phyloP scores from a whole-genome alignment of 1,140 invertebrate genomes.

The Orchestia grillus region DNA sequence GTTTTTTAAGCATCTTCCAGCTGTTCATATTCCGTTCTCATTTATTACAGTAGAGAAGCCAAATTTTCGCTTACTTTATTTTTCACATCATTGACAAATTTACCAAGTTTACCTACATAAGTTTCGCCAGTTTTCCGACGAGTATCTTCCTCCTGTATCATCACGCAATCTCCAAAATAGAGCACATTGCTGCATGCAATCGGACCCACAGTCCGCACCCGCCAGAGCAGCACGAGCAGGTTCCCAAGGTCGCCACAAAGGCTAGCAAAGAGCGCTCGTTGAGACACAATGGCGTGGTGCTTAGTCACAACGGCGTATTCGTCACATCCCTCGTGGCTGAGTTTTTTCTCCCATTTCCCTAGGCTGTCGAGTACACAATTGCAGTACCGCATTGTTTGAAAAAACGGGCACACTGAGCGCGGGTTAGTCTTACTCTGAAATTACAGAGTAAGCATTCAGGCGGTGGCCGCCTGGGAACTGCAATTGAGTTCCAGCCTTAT shows the following conservation, averaged over 20 bases:
- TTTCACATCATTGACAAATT: no score
- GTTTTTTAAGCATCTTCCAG: no score
- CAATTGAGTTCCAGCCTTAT: background rate
- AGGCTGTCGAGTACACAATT: background rate
- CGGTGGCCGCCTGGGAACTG: background rate
- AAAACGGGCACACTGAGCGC: background rate
- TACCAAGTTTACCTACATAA: no score
- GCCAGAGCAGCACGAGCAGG: background rate
- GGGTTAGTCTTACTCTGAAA: background rate
- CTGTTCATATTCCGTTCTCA: no score
- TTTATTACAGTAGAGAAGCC: no score
- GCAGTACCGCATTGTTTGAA: background rate
- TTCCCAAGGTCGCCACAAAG: background rate
- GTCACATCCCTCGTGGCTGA: background rate
- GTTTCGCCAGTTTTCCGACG: background rate
- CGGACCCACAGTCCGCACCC: background rate
- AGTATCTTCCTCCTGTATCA: background rate
- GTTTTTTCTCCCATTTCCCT: background rate
- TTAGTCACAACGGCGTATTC: no score
- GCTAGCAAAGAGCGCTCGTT: background rate
- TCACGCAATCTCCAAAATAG: background rate
- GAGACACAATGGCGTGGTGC: background rate
- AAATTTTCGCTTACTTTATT: no score
- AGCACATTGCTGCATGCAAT: background rate
- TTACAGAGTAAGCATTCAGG: background rate